These are phyloP conservation scores for Cossypha caffra DNA, from an alignment of 2,797 vertebrate species.

Conservation along the genomic window DNA sequence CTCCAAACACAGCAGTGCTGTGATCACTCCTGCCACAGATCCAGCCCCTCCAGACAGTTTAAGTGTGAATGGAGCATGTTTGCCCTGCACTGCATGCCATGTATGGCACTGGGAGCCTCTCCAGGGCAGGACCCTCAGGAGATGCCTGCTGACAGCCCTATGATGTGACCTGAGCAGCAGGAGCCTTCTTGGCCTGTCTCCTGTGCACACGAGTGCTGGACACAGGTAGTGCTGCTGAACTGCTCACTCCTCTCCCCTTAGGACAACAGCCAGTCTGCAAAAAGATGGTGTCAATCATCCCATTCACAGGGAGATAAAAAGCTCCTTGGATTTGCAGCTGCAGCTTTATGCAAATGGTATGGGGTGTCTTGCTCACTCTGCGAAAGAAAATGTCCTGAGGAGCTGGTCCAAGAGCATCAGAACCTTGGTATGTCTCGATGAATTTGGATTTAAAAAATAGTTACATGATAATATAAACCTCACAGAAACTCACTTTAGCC, in stretches of 20 bases:
- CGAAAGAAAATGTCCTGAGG: not conserved
- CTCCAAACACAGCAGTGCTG: not conserved
- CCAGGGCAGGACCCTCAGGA: not conserved
- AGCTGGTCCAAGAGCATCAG: not conserved
- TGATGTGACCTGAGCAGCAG: fast-evolving
- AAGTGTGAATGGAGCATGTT: not conserved
- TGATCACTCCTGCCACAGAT: not conserved
- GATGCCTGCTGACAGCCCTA: not conserved
- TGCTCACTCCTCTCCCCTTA: not conserved
- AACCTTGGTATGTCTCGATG: not conserved
- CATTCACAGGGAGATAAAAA: not conserved
- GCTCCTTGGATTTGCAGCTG: not conserved
- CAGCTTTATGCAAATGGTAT: not conserved
- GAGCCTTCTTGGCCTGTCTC: not conserved
- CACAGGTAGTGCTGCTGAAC: not conserved
- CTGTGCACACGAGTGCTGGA: not conserved
- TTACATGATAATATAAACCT: not conserved
- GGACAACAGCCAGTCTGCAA: not conserved
- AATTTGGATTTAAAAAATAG: not conserved
- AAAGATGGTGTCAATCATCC: not conserved
- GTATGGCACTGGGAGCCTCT: not conserved
- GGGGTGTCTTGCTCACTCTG: not conserved
- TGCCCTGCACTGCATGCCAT: not conserved
- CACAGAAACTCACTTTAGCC: not conserved
- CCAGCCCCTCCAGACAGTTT: not conserved